A percentile compares a stretch with the other conserved stretches of the same genome.
Evolutionary conservation across 2,797 vertebrate species (phyloP).

Genomic region (Enteromius anoplus): DNA sequence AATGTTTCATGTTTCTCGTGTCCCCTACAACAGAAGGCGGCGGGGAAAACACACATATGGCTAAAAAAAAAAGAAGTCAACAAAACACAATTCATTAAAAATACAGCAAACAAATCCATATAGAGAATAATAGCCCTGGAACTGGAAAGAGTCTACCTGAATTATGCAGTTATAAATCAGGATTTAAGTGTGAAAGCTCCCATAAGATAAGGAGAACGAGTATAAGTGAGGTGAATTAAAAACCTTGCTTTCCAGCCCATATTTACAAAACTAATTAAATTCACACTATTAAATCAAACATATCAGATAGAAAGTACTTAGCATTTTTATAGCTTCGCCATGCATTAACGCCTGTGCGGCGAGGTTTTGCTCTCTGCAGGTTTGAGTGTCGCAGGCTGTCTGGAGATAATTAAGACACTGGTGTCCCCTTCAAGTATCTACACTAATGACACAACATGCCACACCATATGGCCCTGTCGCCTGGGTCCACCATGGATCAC

Average conservation of each 20-base stretch:
- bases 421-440: conserved; percentile 68
- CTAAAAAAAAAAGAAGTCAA: conserved; percentile 9
- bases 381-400: conserved; percentile 52
- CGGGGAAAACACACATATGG: background rate
- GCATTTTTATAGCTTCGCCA: conserved; percentile 55
- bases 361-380: conserved; percentile 52
- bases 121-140: conserved; percentile 6
- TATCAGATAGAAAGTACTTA: conserved; percentile 56
- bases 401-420: conserved; percentile 77
- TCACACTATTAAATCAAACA: conserved; percentile 53
- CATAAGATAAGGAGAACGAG: conserved; percentile 51
- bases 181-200: conserved; percentile 45
- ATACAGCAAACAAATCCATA: conserved; percentile 22
- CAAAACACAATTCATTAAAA: conserved; percentile 27
- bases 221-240: conserved; percentile 46
- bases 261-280: conserved; percentile 59
- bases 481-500: conserved; percentile 56
- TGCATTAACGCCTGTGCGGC: conserved; percentile 52
- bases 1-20: background rate
- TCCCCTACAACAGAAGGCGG: background rate
- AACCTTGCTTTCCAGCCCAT: conserved; percentile 49
- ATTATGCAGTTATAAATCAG: conserved; percentile 40
- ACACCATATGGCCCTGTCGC: conserved; percentile 77
- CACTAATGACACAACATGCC: conserved; percentile 74
- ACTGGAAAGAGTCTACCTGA: conserved; percentile 22